A percentile compares a stretch with the other conserved stretches of the same genome.
Conservation (phyloP, 2,113 vertebrate species). For the Rutilus rutilus region DNA sequence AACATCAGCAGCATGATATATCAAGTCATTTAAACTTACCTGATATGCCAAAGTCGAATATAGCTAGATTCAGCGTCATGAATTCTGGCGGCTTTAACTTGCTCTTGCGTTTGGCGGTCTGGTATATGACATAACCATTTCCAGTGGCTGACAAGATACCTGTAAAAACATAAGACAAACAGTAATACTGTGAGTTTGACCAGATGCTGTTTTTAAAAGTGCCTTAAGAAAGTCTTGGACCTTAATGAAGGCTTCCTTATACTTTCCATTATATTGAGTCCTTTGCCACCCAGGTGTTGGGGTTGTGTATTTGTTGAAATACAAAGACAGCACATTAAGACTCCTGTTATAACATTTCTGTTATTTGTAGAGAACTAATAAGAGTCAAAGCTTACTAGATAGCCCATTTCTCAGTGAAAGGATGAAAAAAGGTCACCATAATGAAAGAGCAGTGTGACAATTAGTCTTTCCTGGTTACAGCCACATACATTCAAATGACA, state of each 20-base stretch:
- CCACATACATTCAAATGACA: background rate
- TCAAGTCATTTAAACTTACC: slow-evolving; percentile 72
- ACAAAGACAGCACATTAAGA: background rate
- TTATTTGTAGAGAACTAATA: background rate
- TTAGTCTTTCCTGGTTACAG: background rate
- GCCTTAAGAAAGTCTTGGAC: background rate
- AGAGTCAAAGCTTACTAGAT: background rate
- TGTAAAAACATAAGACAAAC: slow-evolving; percentile 61
- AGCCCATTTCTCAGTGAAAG: background rate
- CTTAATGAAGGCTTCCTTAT: background rate
- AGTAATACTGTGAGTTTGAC: background rate
- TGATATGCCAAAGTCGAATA: slow-evolving; percentile 96
- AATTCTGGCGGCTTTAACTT: slow-evolving; percentile 93
- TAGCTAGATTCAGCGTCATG: slow-evolving; percentile 92
- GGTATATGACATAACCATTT: slow-evolving; percentile 92
- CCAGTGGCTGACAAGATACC: slow-evolving; percentile 88
- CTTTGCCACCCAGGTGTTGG: background rate
- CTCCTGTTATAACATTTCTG: background rate
- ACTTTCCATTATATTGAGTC: background rate
- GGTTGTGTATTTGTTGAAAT: background rate
- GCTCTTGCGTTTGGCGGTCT: slow-evolving; percentile 85
- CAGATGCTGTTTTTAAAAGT: background rate
- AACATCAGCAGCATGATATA: background rate
- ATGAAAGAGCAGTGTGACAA: background rate
- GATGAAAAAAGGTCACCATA: background rate